Evolutionary conservation across 2,797 vertebrate genomes (phyloP).

Genomic region (Manis javanica): DNA sequence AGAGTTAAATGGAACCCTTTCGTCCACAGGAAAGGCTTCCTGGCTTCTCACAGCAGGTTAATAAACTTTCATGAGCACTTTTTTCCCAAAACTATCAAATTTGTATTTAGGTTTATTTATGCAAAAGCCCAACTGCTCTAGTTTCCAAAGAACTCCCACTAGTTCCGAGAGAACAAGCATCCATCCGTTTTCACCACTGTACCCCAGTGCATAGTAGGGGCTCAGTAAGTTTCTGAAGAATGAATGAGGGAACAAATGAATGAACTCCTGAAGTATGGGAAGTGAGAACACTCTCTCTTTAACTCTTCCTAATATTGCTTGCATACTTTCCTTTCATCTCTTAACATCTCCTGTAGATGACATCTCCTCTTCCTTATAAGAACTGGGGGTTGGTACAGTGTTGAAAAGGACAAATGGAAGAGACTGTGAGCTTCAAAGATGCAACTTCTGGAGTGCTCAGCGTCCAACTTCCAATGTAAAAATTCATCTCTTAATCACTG

Average conservation of each 20-base stretch:
- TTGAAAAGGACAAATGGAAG: background rate
- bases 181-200: background rate
- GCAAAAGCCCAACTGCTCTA: background rate
- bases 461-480: background rate
- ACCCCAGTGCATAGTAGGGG: background rate
- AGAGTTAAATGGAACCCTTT: background rate
- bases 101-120: conserved; percentile 8
- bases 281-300: background rate
- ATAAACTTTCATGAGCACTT: background rate
- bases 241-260: background rate
- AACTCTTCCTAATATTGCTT: background rate
- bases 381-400: background rate
- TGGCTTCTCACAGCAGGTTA: background rate
- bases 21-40: background rate
- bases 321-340: background rate
- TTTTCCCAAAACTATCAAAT: background rate
- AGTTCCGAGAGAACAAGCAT: background rate
- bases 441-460: background rate
- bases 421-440: background rate
- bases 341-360: background rate
- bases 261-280: background rate
- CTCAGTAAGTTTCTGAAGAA: background rate
- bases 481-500: background rate
- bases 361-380: background rate
- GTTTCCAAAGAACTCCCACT: background rate